Percentiles rank a stretch among this genome's conserved stretches.
Conservation (phyloP, 2,113 vertebrate genomes). For the Sprattus sprattus region DNA sequence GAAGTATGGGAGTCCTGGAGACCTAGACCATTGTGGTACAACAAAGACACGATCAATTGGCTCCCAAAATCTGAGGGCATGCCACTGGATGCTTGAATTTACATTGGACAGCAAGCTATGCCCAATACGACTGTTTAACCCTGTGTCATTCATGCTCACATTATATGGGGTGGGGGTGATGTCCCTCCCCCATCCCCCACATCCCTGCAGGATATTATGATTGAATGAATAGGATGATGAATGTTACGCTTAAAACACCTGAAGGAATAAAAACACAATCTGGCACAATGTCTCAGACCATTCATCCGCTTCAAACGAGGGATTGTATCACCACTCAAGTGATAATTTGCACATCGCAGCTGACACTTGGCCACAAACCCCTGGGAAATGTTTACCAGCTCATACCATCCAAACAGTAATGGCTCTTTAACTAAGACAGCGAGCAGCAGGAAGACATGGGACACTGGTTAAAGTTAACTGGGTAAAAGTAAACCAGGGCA, state of each 20-base stretch:
- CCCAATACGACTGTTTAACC: background rate
- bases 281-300: background rate
- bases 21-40: background rate
- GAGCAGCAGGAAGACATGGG: background rate
- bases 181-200: background rate
- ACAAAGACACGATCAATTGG: background rate
- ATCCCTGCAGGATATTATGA: background rate
- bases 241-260: background rate
- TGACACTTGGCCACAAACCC: background rate
- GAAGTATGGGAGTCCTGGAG: background rate
- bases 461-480: background rate
- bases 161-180: background rate
- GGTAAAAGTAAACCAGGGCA: background rate
- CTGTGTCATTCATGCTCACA: background rate
- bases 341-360: background rate
- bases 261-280: background rate
- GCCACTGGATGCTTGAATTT: background rate
- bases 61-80: background rate
- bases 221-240: background rate
- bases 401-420: background rate
- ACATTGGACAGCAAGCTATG: background rate
- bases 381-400: background rate
- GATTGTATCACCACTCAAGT: background rate
- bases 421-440: no score
- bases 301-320: background rate